Evolutionary conservation across 2,797 vertebrate genomes (phyloP).

Genomic region (Pteropus rufus): DNA sequence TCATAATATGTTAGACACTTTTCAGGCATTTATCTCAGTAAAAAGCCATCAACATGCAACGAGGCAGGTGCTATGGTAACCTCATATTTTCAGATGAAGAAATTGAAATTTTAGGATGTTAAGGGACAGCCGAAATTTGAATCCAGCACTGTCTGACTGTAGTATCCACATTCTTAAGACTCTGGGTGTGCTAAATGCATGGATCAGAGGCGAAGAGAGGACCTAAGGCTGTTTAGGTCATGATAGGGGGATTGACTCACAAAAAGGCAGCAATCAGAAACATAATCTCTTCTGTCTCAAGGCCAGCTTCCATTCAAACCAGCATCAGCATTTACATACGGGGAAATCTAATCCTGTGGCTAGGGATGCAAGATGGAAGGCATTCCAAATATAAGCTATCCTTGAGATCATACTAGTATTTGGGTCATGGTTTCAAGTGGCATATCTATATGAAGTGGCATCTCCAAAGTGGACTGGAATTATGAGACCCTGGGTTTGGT

Average conservation of each 20-base stretch:
- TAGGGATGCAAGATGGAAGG: background rate
- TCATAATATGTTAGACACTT: background rate
- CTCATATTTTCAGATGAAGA: background rate
- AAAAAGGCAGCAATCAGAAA: background rate
- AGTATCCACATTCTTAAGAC: background rate
- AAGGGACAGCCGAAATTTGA: background rate
- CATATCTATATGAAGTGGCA: background rate
- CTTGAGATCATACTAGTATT: background rate
- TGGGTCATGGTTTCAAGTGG: background rate
- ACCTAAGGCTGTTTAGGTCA: background rate
- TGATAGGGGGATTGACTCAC: background rate
- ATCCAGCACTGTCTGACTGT: background rate
- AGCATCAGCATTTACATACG: background rate
- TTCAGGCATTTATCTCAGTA: background rate
- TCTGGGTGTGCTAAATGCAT: background rate
- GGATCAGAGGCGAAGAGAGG: background rate
- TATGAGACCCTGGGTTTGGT: background rate
- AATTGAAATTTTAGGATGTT: background rate
- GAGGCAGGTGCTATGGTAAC: background rate
- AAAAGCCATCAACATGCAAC: background rate
- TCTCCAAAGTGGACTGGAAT: background rate
- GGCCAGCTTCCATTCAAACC: background rate
- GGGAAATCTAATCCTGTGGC: background rate
- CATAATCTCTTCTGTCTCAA: background rate
- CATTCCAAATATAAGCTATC: background rate